Percentiles rank a stretch among this genome's conserved stretches.
Conservation (phyloP, 2,113 vertebrate species). For the Sceloporus tristichus region DNA sequence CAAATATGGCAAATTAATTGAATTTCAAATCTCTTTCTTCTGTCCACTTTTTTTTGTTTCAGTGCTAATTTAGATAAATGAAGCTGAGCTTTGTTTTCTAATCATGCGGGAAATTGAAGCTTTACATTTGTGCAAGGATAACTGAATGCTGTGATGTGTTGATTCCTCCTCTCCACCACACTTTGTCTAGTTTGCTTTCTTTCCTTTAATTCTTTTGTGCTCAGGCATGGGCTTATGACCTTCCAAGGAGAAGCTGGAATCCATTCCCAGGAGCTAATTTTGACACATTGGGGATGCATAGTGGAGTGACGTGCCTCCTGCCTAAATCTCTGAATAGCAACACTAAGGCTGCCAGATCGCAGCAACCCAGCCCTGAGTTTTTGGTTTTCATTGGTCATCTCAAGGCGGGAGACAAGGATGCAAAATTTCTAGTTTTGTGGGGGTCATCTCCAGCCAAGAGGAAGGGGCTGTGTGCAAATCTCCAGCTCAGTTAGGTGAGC, state of each 20-base stretch:
- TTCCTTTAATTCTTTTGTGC: background rate
- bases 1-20: conserved; percentile 5
- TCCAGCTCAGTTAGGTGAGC: too few species aligned
- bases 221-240: background rate
- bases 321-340: too few species aligned
- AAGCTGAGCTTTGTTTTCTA: conserved; percentile 20
- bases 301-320: too few species aligned
- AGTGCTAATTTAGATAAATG: conserved; percentile 17
- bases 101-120: conserved; percentile 19
- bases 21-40: conserved; percentile 1
- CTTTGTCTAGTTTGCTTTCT: background rate
- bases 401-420: too few species aligned
- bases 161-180: background rate
- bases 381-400: too few species aligned
- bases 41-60: background rate
- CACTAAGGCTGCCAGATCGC: too few species aligned
- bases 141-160: background rate
- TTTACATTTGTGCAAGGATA: background rate
- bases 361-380: too few species aligned
- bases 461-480: too few species aligned
- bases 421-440: too few species aligned
- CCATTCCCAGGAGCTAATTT: too few species aligned
- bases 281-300: too few species aligned
- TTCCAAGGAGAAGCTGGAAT: background rate
- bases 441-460: too few species aligned